Percentiles rank a stretch among this genome's conserved stretches.
Evolutionary conservation across 2,797 vertebrate species (phyloP).

Genomic region (Fundulus diaphanus): DNA sequence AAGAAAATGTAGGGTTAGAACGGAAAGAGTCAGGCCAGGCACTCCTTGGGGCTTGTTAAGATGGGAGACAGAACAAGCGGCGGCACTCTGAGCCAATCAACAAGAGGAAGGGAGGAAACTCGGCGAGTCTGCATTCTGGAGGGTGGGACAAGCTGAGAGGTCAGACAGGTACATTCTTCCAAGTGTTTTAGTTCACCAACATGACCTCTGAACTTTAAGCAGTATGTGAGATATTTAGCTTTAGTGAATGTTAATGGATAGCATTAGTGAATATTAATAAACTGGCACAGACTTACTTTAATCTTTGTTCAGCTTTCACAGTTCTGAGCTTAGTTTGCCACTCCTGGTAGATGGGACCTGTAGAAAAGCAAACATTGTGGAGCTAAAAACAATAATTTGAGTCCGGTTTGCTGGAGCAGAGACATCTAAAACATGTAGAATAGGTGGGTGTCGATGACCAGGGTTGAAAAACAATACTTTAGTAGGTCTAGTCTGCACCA

Average conservation of each 20-base stretch:
- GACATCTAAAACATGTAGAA: no score
- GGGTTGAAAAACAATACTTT: no score
- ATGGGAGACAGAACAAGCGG: constrained; percentile 64
- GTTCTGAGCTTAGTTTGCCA: constrained; percentile 81
- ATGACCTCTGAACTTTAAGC: constrained; percentile 27
- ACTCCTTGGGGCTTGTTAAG: constrained; percentile 63
- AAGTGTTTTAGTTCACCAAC: constrained; percentile 25
- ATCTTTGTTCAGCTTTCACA: constrained; percentile 50
- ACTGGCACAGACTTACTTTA: constrained; percentile 66
- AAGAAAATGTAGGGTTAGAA: constrained; percentile 44
- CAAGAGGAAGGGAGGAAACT: constrained; percentile 55
- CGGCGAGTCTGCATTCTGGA: constrained; percentile 50
- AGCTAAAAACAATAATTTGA: no score
- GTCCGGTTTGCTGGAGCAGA: no score
- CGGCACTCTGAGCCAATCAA: constrained; percentile 68
- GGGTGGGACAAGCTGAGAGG: constrained; percentile 59
- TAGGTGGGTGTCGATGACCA: no score
- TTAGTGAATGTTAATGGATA: constrained; percentile 20
- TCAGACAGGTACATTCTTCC: constrained; percentile 41
- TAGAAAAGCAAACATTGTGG: background rate
- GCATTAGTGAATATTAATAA: constrained; percentile 15
- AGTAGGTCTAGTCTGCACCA: no score
- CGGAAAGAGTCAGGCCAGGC: constrained; percentile 60
- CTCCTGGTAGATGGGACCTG: constrained; percentile 53
- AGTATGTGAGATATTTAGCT: constrained; percentile 14